Evolutionary conservation across 2,797 vertebrate genomes (phyloP), one percentile per base, ranked within the genome.

Genomic region (Sebastes hubbsi): DNA sequence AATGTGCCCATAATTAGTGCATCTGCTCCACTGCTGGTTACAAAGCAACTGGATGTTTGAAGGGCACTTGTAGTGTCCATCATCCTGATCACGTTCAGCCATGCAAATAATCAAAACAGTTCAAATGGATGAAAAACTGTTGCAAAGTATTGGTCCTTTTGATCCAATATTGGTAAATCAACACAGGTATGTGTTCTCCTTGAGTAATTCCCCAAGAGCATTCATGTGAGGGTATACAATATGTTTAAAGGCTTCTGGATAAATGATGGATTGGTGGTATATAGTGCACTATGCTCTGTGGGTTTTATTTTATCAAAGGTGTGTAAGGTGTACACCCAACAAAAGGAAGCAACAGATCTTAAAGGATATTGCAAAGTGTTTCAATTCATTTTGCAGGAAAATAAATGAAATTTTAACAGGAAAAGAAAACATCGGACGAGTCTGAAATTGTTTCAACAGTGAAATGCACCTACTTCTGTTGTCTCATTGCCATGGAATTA

Each of bases 1-100:
- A 95, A 88, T 82, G 75, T 70, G 73, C 70, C 49, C 78, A 72
- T 89, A 92, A 95, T 92, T 89, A 80, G 54, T 68, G 79, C 81
- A 83, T 87, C 74, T 72, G 82, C 65, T 77, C 63, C 60, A 14
- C 61, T 25, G 49, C 42, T n/a, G 59, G 74, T 80, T 77, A 72
- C 61, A 81, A 71, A 87, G 75, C 72, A 80, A 64, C 34, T 49
- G 56, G 36, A 70, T 77, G 67, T 89, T 87, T 89, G 77, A 90
- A 91, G 60, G 65, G 32, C 63, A 75, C 86, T 78, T 20, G n/a
- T 42, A 38, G 69, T 58, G 36, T 80, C 73, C 60, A 38, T 65
- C 58, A 64, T 67, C 20, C 22, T 78, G 46, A 24, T 58, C 72
- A 63, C 68, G 42, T 56, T 61, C 54, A 72, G 46, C 67, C 2